Evolutionary conservation across 1,140 invertebrate species (phyloP), one percentile per base, ranked within the genome.

Genomic region (Atta cephalotes): DNA sequence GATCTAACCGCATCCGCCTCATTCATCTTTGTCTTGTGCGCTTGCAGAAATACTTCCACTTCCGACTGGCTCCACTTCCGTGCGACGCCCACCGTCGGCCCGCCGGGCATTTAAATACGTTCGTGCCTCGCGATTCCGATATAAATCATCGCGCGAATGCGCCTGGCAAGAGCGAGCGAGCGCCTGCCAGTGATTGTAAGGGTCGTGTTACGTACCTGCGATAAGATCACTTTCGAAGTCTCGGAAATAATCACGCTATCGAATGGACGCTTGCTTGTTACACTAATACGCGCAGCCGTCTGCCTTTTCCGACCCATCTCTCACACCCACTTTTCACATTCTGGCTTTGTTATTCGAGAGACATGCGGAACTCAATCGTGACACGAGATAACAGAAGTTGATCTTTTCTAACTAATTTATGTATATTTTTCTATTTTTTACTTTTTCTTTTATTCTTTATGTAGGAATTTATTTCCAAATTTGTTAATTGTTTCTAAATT

Each of bases 61-160:
- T 76, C 80, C 80, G 70, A 84, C 70, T 35, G 70, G 39, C 56
- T 84, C 3, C 18, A 45, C 70, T 84, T 84, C 80, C 80, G 56
- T 74, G 68, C 56, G 80, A 82, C 80, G 80, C 80, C 65, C 80
- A 82, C 68, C 35, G 68, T 70, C 63, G 78, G 65, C 53, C 35
- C 51, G 70, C 25, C 70, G 56, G 49, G 56, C 56, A 76, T 84
- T 84, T 84, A 72, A 84, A 84, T 84, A 76, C 70, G 70, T 84
- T 84, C 80, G 70, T 84, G 80, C 70, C 56, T 63, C 70, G 80
- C 70, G 80, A 84, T 84, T 76, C n/a, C 39, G 80, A 84, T 84
- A 84, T 84, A 76, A 84, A 84, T 84, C 80, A 84, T 74, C 80
- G 49, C 74, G 70, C 80, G 49, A 80, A 45, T 31, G 21, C 35